Evolutionary conservation across 2,113 vertebrate species (phyloP), one percentile per base, ranked within the genome.

Genomic region (Ammospiza nelsoni): DNA sequence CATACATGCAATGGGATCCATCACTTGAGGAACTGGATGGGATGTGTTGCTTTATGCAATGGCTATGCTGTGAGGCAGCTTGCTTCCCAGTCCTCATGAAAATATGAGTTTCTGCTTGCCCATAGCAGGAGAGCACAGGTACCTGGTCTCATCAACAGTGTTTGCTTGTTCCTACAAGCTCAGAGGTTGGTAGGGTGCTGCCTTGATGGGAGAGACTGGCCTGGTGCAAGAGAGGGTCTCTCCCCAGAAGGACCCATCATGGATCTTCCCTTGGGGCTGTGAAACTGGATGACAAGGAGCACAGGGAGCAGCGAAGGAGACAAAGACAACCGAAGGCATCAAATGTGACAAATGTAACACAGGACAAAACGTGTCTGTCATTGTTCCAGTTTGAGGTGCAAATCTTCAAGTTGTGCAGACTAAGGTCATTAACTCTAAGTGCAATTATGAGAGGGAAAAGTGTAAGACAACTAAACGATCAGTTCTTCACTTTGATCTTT

Each of bases 1-100:
- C 22, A 52, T 6, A 9, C 12, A 35, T 3, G 20, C 35, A 75
- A 11, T 0, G 0, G 43, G 57, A 82, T 39, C 37, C 62, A 44
- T 35, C 52, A 31, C 31, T 54, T 77, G 37, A 44, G 58, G 31
- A 91, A 69, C 35, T 27, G 77, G 43, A 55, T 1, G 8, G 21
- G 48, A 89, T 1, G 2, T 44, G 44, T 27, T 43, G 48, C 12
- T 48, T 51, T 39, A 20, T 3, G 27, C 43, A 73, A 27, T 6
- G 28, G 48, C 43, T 71, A 51, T 44, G 59, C 48, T 75, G 16
- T 12, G 11, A 91, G 33, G 67, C 41, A 68, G 58, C 37, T 62
- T 59, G 48, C 28, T 43, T 68, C 23, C 2, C 12, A 51, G 23
- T 21, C 12, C 65, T 73, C 44, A 54, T 0, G 1, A 28, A 71